These are phyloP conservation scores for Syrista parreyssii DNA, from an alignment of 2,888 invertebrate species.

Conservation along the genomic window DNA sequence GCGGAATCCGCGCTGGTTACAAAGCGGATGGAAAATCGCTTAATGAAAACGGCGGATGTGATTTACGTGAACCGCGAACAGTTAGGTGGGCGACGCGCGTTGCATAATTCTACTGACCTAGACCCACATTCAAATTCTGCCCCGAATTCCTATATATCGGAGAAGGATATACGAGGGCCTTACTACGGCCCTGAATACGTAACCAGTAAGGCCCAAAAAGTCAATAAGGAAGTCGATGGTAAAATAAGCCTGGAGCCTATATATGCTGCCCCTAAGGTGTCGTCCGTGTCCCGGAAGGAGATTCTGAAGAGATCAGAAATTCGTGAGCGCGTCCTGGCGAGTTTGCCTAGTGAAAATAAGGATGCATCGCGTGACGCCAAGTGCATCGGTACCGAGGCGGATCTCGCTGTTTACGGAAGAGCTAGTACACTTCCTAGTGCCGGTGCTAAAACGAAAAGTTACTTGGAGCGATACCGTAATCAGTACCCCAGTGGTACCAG, in stretches of 20 bases:
- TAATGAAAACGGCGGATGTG: slow-evolving; percentile 42
- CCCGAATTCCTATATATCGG: slow-evolving; percentile 34
- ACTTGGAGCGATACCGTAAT: neutral
- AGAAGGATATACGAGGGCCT: neutral
- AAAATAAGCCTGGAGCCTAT: neutral
- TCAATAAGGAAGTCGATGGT: neutral
- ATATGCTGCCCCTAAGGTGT: neutral
- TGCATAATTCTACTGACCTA: slow-evolving; percentile 56
- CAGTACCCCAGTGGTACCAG: neutral
- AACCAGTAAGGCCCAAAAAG: neutral
- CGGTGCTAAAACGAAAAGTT: neutral
- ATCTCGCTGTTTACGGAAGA: neutral
- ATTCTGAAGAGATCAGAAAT: slow-evolving; percentile 35
- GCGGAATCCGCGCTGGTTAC: neutral
- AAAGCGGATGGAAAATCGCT: neutral
- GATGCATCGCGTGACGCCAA: neutral
- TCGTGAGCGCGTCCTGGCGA: neutral
- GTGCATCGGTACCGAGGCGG: neutral
- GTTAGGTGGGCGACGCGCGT: slow-evolving; percentile 53
- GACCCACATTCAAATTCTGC: slow-evolving; percentile 51
- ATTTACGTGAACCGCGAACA: slow-evolving; percentile 50
- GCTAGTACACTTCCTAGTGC: slow-evolving; percentile 1
- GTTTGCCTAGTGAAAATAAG: neutral
- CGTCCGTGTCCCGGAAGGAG: slow-evolving; percentile 45
- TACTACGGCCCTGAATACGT: neutral